Base-by-base conservation (phyloP, 2,797 vertebrate genomes). In the Bucorvus abyssinicus region DNA sequence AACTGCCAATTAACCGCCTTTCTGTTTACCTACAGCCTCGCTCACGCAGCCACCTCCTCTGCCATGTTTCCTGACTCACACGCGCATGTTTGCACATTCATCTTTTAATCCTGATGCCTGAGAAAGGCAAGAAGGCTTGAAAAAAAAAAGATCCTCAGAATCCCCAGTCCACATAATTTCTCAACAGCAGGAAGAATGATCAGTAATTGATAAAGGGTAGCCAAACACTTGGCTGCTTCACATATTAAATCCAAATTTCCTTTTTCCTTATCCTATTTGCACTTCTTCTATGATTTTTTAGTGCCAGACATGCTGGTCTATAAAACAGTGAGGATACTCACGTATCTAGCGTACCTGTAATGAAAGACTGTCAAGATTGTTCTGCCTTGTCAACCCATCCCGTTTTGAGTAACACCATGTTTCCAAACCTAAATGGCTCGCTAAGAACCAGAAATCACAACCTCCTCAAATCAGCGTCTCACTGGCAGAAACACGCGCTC, bases 1-100 rank as follows among this genome's bases (percentile, higher is more conserved):
- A 97, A 86, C 60, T 93, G 94, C 94, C 93, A 96, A 96, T 96
- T 97, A 96, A 95, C 94, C 95, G 97, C 89, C 93, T 90, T 96
- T 96, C 94, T 97, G 96, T 96, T 97, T 97, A 96, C 92, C 94
- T 95, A 96, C 92, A 92, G 85, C 69, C 93, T 71, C 50, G 36
- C 89, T 96, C 91, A 95, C 55, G 38, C 84, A 96, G 90, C 87
- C 94, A 97, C 91, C 92, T 95, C 87, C 20, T 24, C 84, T 91
- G 89, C 50, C 94, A 95, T 67, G 55, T 84, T 95, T 95, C 90
- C 93, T 94, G 94, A 97, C 94, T 97, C 93, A 96, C 90, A 89
- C 45, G 4, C 80, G 96, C 67, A 87, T 73, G 78, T 95, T 95
- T 95, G 80, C 76, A 88, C 47, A 13, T 88, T 92, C 60, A 34